A percentile compares a stretch with the other conserved stretches of the same genome.
Evolutionary conservation across 1,140 invertebrate species (phyloP).

Genomic region (Stenopsyche tienmushanensis): DNA sequence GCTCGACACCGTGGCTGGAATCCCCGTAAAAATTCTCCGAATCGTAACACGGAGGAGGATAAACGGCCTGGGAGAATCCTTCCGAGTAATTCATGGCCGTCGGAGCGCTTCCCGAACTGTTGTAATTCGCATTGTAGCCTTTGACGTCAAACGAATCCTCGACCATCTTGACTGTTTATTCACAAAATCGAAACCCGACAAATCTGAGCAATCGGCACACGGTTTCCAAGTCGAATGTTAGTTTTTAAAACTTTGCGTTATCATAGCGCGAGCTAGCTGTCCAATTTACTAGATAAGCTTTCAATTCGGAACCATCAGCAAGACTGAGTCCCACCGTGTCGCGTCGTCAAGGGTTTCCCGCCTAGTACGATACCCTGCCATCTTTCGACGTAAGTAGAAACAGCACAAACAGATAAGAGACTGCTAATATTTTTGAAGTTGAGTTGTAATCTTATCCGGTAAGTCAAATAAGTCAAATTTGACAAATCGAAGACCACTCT

Average conservation of each 20-base stretch:
- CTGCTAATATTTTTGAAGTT: slow-evolving; percentile 5
- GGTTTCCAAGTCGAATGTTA: neutral
- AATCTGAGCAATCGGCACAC: neutral
- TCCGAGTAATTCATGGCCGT: neutral
- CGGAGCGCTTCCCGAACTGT: slow-evolving; percentile 40
- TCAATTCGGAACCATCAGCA: slow-evolving; percentile 5
- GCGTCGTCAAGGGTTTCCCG: neutral
- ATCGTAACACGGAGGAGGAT: neutral
- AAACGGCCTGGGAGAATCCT: neutral
- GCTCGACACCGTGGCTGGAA: neutral
- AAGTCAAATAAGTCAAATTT: slow-evolving; percentile 12
- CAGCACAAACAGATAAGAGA: slow-evolving; percentile 17
- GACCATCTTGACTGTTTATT: slow-evolving; percentile 7
- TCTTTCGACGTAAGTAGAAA: slow-evolving; percentile 2
- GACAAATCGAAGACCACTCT: slow-evolving; percentile 2
- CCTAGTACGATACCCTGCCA: neutral
- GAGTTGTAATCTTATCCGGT: slow-evolving; percentile 18
- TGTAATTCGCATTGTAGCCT: slow-evolving; percentile 31
- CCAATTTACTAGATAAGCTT: slow-evolving; percentile 15
- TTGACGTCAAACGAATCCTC: slow-evolving; percentile 12
- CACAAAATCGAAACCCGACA: neutral
- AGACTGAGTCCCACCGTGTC: slow-evolving; percentile 14
- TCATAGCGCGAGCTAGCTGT: neutral
- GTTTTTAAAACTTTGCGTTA: neutral
- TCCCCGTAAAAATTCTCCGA: neutral